A percentile compares a stretch with the other conserved stretches of the same genome.
Conservation (phyloP, 1,140 invertebrate species). For the Heliconius nattereri region DNA sequence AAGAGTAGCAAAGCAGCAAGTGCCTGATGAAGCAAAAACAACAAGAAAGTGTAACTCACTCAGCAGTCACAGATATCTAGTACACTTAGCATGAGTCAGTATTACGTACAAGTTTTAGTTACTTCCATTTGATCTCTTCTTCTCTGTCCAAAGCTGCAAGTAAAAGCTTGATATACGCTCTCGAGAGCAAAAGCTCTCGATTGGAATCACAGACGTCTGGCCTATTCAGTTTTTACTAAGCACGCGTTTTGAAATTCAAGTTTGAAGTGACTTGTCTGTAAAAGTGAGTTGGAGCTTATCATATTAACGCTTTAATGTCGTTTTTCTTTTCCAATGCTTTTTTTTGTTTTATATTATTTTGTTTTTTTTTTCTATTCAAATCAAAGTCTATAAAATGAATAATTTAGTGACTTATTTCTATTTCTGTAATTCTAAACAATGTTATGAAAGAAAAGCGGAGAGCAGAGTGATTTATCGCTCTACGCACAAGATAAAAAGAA, state of each 20-base stretch:
- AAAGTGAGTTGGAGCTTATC: background rate
- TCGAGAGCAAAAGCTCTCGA: slow-evolving; percentile 3
- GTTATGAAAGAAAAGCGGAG: background rate
- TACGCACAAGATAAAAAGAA: background rate
- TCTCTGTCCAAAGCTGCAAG: too few species aligned
- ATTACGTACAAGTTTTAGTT: too few species aligned
- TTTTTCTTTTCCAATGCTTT: too few species aligned
- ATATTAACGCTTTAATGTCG: background rate
- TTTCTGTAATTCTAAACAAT: background rate
- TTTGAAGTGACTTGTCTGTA: background rate
- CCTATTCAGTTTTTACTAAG: background rate
- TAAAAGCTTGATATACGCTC: background rate
- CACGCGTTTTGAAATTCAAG: background rate
- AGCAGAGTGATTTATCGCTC: background rate
- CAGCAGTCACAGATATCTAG: too few species aligned
- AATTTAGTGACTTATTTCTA: background rate
- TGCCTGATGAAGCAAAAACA: too few species aligned
- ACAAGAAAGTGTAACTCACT: too few species aligned
- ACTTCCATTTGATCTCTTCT: too few species aligned
- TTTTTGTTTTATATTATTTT: too few species aligned
- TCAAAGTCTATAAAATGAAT: too few species aligned
- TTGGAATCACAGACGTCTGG: slow-evolving; percentile 7
- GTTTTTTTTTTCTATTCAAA: too few species aligned
- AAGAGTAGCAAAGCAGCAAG: too few species aligned
- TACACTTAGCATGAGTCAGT: too few species aligned